Base-by-base conservation (phyloP, 1,140 invertebrate species). In the Melitaea cinxia region DNA sequence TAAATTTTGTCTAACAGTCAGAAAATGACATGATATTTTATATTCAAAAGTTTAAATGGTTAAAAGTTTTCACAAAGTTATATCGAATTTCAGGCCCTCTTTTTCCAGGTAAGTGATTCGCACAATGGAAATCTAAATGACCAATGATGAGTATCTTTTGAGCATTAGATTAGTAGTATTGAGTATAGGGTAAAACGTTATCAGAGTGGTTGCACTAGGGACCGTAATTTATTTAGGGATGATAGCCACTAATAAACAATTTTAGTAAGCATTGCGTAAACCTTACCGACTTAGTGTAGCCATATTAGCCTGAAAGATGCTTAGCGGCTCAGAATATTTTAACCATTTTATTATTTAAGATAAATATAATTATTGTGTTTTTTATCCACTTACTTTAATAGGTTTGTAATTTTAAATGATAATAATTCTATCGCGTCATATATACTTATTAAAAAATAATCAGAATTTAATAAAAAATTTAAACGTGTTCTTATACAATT, bases 171-270 rank as follows among this genome's bases (percentile, higher is more conserved):
- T 42, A 42, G 15, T 42, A 42, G 37, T 17, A 42, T 6, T 42
- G 1, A 17, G 17, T 42, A 14, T 17, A 9, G 37, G 15, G 14
- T 42, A 42, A 42, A 9, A 42, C 15, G 37, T 5, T 42, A 42
- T 42, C 37, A 17, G 17, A 15, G 14, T 14, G 35, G 35, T 15
- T 37, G 35, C 35, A 37, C 35, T n/a, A 37, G 35, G 35, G 35
- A 37, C 35, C 35, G 35, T 37, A 37, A 37, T 37, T 37, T 37
- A 37, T n/a, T 37, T 15, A 37, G 35, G 35, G 35, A 37, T 37
- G 14, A 37, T 37, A 37, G 35, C n/a, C n/a, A 4, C 35, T 15
- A 14, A 37, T 37, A 37, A 14, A n/a, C 35, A 37, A 37, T 37
- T 37, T 37, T 37, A 37, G 35, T 37, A 14, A 37, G 14, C n/a